A percentile compares a stretch with the other conserved stretches of the same genome.
These are phyloP conservation scores for Rattus norvegicus DNA, from an alignment of 2,113 vertebrate species.

Conservation along the genomic window DNA sequence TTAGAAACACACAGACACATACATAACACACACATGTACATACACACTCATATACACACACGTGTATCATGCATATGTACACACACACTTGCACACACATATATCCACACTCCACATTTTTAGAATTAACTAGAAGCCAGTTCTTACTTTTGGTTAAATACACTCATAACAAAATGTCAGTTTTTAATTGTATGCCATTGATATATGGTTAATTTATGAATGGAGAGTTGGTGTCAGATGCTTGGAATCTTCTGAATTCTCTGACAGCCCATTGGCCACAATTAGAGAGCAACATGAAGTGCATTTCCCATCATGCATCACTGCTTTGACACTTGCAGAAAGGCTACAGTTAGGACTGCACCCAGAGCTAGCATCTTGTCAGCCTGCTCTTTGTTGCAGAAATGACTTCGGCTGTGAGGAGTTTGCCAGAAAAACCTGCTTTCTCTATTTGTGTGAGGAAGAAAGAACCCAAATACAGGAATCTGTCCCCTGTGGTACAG, in stretches of 20 bases:
- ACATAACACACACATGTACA: not conserved
- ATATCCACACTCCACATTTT: not conserved
- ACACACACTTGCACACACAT: not conserved
- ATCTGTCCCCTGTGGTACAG: slow-evolving; percentile 16
- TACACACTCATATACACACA: not conserved
- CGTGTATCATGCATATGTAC: too few relatives aligned
- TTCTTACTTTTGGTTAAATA: not conserved
- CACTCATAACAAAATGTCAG: not conserved
- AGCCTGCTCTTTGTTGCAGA: not conserved
- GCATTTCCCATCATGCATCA: not conserved
- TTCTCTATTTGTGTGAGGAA: slow-evolving; percentile 58
- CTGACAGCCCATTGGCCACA: not conserved
- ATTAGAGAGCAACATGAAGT: slow-evolving; percentile 10
- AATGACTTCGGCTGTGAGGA: slow-evolving; percentile 43
- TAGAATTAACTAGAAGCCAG: not conserved
- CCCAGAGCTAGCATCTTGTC: not conserved
- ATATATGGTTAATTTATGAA: not conserved
- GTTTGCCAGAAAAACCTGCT: slow-evolving; percentile 65
- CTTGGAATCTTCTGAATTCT: not conserved
- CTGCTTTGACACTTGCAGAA: slow-evolving; percentile 13
- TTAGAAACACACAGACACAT: too few relatives aligned
- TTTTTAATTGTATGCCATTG: slow-evolving; percentile 20
- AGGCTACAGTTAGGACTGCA: not conserved
- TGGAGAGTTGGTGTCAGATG: not conserved
- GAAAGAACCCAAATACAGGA: slow-evolving; percentile 1